Base-by-base conservation (phyloP, 2,888 invertebrate species). In the Patella depressa region DNA sequence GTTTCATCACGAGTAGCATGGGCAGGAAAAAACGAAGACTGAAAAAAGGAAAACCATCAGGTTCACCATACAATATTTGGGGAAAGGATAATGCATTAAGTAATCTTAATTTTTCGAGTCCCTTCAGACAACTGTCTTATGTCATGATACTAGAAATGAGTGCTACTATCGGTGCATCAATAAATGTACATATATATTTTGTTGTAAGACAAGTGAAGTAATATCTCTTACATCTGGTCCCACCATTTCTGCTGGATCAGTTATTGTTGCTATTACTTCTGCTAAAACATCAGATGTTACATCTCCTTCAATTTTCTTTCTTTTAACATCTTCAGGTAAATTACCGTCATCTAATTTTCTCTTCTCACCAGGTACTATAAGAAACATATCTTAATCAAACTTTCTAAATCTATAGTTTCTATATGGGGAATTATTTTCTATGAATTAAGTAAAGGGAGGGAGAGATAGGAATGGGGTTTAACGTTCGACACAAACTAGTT, bases 1-100 rank as follows among this genome's bases (percentile, higher is more conserved):
- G 95, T 95, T 89, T 98, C 97, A 89, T 98, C 98, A 17, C 97
- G 93, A 0, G 97, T 96, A 1, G 95, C 95, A 77, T 89, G 89
- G 78, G 83, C 83, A 34, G 80, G 86, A 83, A 80, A 87, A 71
- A 87, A 70, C 5, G 82, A 81, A 19, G 81, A 72, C 84, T 85
- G 75, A 77, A 45, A 45, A 45, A 45, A 45, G 7, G 7, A 29
- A 45, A 45, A 45, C 45, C 34, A 34, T 34, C 34, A 34, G 34
- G 34, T 34, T 34, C 34, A 34, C 34, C 45, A 45, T 45, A 45
- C 45, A 45, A 9, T 45, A 45, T 45, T 45, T 9, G 0, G 45
- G 45, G 9, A 45, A 45, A 15, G 4, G 19, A 15, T 57, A 54
- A 73, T 24, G 55, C n/a, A 53, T n/a, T 7, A 73, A 12, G 55